These are phyloP conservation scores for Melanargia galathea DNA, from an alignment of 2,888 invertebrate species.

Conservation along the genomic window DNA sequence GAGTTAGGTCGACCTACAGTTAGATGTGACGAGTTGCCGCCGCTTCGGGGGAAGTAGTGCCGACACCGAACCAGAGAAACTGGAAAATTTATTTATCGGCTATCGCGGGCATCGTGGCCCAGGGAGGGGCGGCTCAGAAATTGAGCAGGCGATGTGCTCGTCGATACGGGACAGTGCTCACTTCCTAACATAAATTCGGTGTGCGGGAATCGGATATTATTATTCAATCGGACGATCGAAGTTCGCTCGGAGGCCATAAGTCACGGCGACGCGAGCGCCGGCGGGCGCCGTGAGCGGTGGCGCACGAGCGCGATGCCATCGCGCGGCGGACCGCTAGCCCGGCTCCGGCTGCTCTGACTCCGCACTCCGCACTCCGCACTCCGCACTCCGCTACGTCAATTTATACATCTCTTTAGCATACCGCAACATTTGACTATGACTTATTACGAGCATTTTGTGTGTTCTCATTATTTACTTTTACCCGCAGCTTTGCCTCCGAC, in stretches of 20 bases:
- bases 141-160: slow-evolving; percentile 64
- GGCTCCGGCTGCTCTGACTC: slow-evolving; percentile 36
- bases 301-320: slow-evolving; percentile 79
- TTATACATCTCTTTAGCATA: slow-evolving; percentile 38
- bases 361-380: too few relatives aligned
- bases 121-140: slow-evolving; percentile 62
- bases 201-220: slow-evolving; percentile 80
- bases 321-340: slow-evolving; percentile 63
- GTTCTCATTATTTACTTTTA: not conserved
- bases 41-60: slow-evolving; percentile 53
- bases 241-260: slow-evolving; percentile 80
- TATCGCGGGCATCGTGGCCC: slow-evolving; percentile 66
- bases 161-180: slow-evolving; percentile 77
- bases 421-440: slow-evolving; percentile 30
- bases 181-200: slow-evolving; percentile 82
- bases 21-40: slow-evolving; percentile 55
- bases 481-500: not conserved
- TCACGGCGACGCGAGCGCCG: slow-evolving; percentile 79
- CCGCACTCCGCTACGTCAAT: slow-evolving; percentile 38
- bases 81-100: slow-evolving; percentile 70
- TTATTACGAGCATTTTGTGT: slow-evolving; percentile 12
- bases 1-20: slow-evolving; percentile 62
- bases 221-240: slow-evolving; percentile 81
- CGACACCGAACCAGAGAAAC: slow-evolving; percentile 58
- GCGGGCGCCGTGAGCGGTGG: slow-evolving; percentile 79